These are phyloP conservation scores for Dioctria rufipes DNA, from an alignment of 2,888 invertebrate species.

Conservation along the genomic window DNA sequence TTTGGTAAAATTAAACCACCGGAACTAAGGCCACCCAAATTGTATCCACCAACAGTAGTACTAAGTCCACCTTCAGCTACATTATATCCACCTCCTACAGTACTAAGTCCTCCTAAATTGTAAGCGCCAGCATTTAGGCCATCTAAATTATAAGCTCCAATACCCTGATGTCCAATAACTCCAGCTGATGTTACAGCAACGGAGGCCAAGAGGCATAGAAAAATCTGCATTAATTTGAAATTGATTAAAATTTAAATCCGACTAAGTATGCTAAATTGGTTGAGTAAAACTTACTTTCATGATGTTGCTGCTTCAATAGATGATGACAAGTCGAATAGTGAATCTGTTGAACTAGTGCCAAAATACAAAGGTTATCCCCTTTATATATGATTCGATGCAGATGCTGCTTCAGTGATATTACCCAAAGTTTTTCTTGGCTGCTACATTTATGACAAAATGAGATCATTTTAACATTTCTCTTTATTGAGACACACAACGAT, in stretches of 20 bases:
- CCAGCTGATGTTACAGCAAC: conserved; percentile 26
- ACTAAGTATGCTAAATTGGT: too few relatives aligned
- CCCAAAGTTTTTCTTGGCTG: not conserved
- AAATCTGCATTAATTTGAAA: conserved; percentile 12
- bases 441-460: conserved; percentile 17
- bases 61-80: not conserved
- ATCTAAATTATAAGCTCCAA: conserved; percentile 1
- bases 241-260: too few relatives aligned
- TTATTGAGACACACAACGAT: conserved; percentile 21
- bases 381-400: conserved; percentile 8
- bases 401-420: not conserved
- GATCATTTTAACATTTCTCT: conserved; percentile 28
- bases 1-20: not conserved
- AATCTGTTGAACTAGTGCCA: conserved; percentile 25
- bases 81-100: not conserved
- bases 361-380: not conserved
- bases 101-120: not conserved
- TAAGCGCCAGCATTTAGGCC: not conserved
- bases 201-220: conserved; percentile 17
- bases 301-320: not conserved
- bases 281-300: conserved; percentile 31
- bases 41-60: not conserved
- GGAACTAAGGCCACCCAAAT: not conserved
- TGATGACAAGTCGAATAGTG: conserved; percentile 21
- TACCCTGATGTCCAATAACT: conserved; percentile 5